Evolutionary conservation across 2,113 vertebrate species (phyloP), one percentile per base, ranked within the genome.

Genomic region (Microcebus ravelobensis): DNA sequence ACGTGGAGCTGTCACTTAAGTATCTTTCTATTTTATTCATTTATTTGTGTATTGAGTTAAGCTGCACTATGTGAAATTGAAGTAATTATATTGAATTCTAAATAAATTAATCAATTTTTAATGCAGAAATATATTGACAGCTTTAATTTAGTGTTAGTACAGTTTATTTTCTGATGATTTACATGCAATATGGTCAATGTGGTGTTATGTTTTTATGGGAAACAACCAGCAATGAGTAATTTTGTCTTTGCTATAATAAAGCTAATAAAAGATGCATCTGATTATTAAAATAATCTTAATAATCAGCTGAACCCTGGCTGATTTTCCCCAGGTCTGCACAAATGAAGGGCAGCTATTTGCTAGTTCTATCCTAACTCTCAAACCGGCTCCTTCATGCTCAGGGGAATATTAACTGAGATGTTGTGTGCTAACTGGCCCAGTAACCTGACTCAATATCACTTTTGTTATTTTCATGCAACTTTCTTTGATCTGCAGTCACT

Each of bases 81-180:
- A 81, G 29, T 65, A 48, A 25, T 68, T 57, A 83, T 27, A 87
- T 25, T 39, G 20, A 91, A 79, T 79, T 94, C 63, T 81, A 50
- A 88, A 15, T 87, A 52, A 91, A 83, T 59, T 83, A 61, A 87
- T 91, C 21, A 87, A 31, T 45, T 95, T 80, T 92, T 80, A 90
- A 61, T 81, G 36, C 8, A 68, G 15, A 92, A 80, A 4, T 90
- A 8, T 82, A 23, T 39, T 81, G 42, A 45, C 67, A 85, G 87
- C 79, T 93, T 63, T 18, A 83, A 93, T 70, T 63, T 79, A 9
- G 3, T 93, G 1, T 52, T 70, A 89, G 18, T 90, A 2, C 4
- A 84, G 7, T 90, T 83, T 73, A 81, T 63, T 84, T 74, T 5
- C 39, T 65, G 65, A 9, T 18, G 8, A 42, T 59, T 95, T 89